A percentile compares a stretch with the other conserved stretches of the same genome.
phyloP scores from a whole-genome alignment of 2,888 invertebrate species.

The Cenopis cana region DNA sequence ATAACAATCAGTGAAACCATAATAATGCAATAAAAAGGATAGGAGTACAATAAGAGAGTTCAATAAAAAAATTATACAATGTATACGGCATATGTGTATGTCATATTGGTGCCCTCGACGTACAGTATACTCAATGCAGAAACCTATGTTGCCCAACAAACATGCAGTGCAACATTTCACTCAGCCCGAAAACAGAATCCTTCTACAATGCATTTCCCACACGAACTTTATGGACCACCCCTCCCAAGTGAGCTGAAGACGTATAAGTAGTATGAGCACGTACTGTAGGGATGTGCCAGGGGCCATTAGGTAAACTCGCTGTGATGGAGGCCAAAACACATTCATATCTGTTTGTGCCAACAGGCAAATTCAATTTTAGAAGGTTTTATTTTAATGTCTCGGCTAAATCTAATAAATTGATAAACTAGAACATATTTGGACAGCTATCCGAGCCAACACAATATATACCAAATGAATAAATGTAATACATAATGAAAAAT shows the following conservation, averaged over 20 bases:
- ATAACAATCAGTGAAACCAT: too few relatives aligned
- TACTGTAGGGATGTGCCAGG: constrained; percentile 23
- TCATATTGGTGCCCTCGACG: too few relatives aligned
- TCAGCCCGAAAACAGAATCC: constrained; percentile 59
- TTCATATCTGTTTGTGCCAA: neutral
- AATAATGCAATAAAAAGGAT: too few relatives aligned
- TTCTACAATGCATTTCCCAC: constrained; percentile 60
- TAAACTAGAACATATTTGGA: neutral
- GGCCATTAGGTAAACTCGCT: neutral
- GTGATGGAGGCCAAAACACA: constrained; percentile 7
- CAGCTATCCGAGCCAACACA: neutral
- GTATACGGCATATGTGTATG: too few relatives aligned
- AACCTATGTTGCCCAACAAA: constrained; percentile 28
- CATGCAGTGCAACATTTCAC: constrained; percentile 53
- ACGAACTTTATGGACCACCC: constrained; percentile 56
- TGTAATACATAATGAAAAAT: neutral
- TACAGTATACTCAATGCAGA: constrained; percentile 4
- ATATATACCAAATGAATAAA: too few relatives aligned
- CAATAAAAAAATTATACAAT: neutral
- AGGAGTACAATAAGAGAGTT: neutral
- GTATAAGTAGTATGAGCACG: constrained; percentile 24
- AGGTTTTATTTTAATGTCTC: neutral
- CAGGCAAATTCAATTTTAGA: constrained; percentile 3
- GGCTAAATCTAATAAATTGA: neutral
- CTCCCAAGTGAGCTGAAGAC: constrained; percentile 45